Evolutionary conservation across 2,113 vertebrate species (phyloP).

Genomic region (Mustelus asterias): DNA sequence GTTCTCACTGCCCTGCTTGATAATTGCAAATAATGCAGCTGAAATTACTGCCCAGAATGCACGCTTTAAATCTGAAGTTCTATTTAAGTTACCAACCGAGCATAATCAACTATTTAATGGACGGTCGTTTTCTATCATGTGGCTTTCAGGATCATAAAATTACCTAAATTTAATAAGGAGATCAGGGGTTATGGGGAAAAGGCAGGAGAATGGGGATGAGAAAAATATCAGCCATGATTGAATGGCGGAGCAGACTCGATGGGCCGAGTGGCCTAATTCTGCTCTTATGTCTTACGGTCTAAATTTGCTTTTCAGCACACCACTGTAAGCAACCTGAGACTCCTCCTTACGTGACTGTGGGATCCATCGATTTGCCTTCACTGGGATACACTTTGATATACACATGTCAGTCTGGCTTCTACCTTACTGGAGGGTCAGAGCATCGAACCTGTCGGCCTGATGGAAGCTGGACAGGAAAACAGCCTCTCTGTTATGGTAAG

Average conservation of each 20-base stretch:
- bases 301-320: constrained; percentile 63
- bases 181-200: too few relatives aligned
- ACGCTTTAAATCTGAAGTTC: background rate
- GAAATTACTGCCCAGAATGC: background rate
- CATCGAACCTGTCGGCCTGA: constrained; percentile 93
- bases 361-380: constrained; percentile 87
- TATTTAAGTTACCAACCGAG: background rate
- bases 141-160: background rate
- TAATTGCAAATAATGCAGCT: background rate
- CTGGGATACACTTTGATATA: constrained; percentile 96
- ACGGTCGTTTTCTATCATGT: background rate
- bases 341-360: constrained; percentile 78
- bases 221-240: too few relatives aligned
- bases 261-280: too few relatives aligned
- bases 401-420: constrained; percentile 88
- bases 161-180: background rate
- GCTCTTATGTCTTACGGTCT: too few relatives aligned
- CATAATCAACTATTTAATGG: background rate
- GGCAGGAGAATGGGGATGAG: too few relatives aligned
- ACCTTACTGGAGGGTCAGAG: constrained; percentile 88
- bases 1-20: background rate
- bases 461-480: constrained; percentile 96
- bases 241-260: too few relatives aligned
- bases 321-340: constrained; percentile 92
- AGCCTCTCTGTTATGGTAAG: constrained; percentile 81